phyloP scores from a whole-genome alignment of 2,888 invertebrate genomes.

The Harpalus rufipes region DNA sequence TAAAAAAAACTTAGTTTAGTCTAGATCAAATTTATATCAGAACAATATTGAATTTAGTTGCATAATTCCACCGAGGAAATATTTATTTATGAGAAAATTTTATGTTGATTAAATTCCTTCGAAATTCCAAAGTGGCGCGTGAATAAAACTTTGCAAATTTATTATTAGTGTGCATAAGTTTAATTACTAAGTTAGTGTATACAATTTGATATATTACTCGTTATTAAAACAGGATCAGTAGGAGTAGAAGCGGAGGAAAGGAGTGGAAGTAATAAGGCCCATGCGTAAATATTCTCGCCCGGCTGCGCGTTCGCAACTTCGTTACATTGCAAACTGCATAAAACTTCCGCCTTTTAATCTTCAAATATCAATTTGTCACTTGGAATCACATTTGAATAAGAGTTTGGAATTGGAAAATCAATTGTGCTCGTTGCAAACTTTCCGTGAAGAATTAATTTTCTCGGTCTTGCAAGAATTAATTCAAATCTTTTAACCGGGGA shows the following conservation, averaged over 20 bases:
- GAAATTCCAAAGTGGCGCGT: constrained; percentile 34
- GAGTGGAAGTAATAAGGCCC: constrained; percentile 36
- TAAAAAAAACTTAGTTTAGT: no score
- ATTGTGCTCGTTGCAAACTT: constrained; percentile 5
- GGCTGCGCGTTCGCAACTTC: constrained; percentile 5
- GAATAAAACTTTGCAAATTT: constrained; percentile 37
- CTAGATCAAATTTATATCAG: no score
- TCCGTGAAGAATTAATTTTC: constrained; percentile 11
- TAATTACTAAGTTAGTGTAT: constrained; percentile 40
- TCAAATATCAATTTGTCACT: constrained; percentile 43
- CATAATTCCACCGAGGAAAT: not conserved
- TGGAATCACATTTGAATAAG: not conserved
- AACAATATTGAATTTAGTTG: constrained; percentile 4
- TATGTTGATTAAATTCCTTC: constrained; percentile 51
- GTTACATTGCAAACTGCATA: constrained; percentile 7
- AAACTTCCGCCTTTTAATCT: constrained; percentile 18
- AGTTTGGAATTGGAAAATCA: constrained; percentile 10
- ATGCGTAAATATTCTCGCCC: constrained; percentile 23
- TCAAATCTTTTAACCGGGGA: no score
- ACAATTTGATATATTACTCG: constrained; percentile 51
- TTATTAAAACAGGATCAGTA: constrained; percentile 34
- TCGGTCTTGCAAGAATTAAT: no score
- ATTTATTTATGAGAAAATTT: constrained; percentile 26
- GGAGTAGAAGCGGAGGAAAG: not conserved
- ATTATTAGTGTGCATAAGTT: constrained; percentile 36